A percentile compares a stretch with the other conserved stretches of the same genome.
phyloP scores from a whole-genome alignment of 2,888 invertebrate genomes.

The Notodonta ziczac region DNA sequence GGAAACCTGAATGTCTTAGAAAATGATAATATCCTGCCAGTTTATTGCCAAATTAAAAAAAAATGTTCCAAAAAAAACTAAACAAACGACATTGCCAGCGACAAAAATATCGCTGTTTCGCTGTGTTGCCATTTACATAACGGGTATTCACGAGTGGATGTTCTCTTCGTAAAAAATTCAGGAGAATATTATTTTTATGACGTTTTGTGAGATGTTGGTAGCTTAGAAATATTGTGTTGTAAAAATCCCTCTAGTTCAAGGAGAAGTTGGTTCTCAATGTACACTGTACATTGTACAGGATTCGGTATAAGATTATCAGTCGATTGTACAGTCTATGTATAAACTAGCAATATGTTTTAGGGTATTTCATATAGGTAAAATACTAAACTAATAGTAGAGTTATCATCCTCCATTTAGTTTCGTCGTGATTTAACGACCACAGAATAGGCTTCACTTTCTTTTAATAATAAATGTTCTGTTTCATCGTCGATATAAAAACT shows the following conservation, averaged over 20 bases:
- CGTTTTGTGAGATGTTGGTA: background rate
- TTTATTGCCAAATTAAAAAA: too few relatives aligned
- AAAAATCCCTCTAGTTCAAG: background rate
- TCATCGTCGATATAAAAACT: background rate
- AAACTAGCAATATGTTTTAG: too few relatives aligned
- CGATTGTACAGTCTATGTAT: too few relatives aligned
- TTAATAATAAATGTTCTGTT: background rate
- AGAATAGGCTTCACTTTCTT: background rate
- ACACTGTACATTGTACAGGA: too few relatives aligned
- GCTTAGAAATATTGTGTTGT: background rate
- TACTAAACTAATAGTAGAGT: too few relatives aligned
- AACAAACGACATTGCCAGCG: background rate
- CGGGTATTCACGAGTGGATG: background rate
- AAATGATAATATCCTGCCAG: too few relatives aligned
- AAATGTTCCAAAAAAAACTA: background rate
- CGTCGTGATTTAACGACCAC: too few relatives aligned
- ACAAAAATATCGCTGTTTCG: background rate
- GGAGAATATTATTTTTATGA: background rate
- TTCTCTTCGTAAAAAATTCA: background rate
- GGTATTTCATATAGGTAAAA: too few relatives aligned
- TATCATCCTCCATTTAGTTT: too few relatives aligned
- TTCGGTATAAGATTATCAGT: too few relatives aligned
- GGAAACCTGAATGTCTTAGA: too few relatives aligned
- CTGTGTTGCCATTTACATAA: background rate
- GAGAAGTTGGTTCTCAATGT: too few relatives aligned